Conservation (phyloP, 2,888 invertebrate genomes). For the Eurytoma californica region DNA sequence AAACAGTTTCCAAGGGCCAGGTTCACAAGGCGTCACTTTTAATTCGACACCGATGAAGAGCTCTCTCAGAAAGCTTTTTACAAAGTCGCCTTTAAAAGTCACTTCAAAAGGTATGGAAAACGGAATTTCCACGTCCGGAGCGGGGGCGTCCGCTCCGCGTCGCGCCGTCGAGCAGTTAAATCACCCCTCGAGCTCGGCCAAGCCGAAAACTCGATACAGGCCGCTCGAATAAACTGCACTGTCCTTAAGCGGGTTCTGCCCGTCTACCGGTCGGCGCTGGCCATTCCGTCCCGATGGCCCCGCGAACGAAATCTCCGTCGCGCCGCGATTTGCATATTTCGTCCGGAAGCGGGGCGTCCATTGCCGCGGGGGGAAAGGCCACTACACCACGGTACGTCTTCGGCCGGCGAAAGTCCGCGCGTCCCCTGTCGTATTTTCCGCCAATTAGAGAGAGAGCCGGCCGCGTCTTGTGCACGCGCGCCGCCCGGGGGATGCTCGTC, state of each 20-base stretch:
- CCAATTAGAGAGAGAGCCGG: constrained; percentile 64
- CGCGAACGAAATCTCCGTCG: constrained; percentile 37
- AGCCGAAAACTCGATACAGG: constrained; percentile 41
- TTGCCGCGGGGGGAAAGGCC: constrained; percentile 5
- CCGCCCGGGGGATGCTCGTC: neutral
- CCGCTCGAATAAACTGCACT: constrained; percentile 43
- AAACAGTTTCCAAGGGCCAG: too few relatives aligned
- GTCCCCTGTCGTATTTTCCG: constrained; percentile 66
- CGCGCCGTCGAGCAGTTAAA: constrained; percentile 5
- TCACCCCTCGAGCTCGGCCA: neutral
- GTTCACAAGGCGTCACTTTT: too few relatives aligned
- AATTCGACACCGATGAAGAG: too few relatives aligned
- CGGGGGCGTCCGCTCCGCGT: neutral
- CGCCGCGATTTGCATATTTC: constrained; percentile 53
- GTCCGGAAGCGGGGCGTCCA: constrained; percentile 49
- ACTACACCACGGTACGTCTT: too few relatives aligned
- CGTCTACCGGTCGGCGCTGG: neutral
- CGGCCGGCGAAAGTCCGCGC: constrained; percentile 9
- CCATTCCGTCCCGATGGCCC: constrained; percentile 26
- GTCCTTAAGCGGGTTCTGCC: constrained; percentile 37
- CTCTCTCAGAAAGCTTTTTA: too few relatives aligned
- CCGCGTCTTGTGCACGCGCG: neutral
- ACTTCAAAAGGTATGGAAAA: too few relatives aligned
- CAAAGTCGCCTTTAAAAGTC: too few relatives aligned
- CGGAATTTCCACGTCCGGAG: constrained; percentile 6